Evolutionary conservation across 2,888 invertebrate genomes (phyloP).

Genomic region (Drosophila multiciliata): DNA sequence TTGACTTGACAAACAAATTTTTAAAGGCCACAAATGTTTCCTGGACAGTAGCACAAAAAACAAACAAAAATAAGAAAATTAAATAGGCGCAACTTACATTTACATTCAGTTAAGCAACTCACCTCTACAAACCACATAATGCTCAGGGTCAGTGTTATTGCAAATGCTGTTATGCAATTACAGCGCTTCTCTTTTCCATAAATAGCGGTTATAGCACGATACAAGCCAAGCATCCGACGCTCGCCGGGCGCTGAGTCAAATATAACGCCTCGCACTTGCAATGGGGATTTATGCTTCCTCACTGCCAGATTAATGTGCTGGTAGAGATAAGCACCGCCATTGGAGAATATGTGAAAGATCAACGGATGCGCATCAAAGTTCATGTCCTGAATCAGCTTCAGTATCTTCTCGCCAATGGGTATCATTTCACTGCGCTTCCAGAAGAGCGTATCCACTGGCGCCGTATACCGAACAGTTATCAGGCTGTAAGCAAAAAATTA

Average conservation of each 20-base stretch:
- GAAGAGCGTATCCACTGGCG: constrained; percentile 89
- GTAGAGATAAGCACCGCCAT: constrained; percentile 90
- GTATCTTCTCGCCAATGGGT: constrained; percentile 87
- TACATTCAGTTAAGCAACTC: constrained; percentile 41
- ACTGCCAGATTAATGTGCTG: constrained; percentile 88
- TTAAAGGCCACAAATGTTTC: constrained; percentile 84
- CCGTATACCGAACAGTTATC: constrained; percentile 90
- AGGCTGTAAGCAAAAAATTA: constrained; percentile 85
- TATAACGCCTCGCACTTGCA: constrained; percentile 87
- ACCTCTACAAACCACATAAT: constrained; percentile 88
- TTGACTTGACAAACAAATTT: constrained; percentile 83
- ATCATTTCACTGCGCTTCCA: constrained; percentile 88
- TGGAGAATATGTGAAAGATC: constrained; percentile 91
- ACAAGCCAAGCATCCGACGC: constrained; percentile 86
- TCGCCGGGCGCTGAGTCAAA: constrained; percentile 91
- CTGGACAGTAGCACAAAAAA: constrained; percentile 74
- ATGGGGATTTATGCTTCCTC: constrained; percentile 85
- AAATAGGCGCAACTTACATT: neutral
- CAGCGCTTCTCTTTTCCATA: constrained; percentile 86
- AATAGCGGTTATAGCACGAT: constrained; percentile 88
- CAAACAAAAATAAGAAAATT: neutral
- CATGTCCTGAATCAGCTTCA: constrained; percentile 88
- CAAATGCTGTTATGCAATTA: constrained; percentile 86
- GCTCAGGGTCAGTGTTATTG: constrained; percentile 86
- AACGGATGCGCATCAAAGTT: constrained; percentile 89